Percentiles rank a stretch among this genome's conserved stretches.
Conservation (phyloP, 2,113 vertebrate species). For the Sitta europaea region DNA sequence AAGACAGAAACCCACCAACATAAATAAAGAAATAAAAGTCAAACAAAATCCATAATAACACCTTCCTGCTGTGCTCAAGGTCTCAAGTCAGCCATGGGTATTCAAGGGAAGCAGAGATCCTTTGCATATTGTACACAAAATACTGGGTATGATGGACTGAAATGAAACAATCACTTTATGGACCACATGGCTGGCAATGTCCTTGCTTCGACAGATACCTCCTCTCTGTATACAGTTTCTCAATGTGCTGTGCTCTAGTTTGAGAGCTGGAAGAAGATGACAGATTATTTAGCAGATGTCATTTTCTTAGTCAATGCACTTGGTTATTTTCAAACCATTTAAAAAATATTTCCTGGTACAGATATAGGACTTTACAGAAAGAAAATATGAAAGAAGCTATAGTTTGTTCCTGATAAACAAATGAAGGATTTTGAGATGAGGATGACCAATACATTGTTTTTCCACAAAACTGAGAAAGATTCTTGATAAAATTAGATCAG, state of each 20-base stretch:
- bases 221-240: not conserved
- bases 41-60: not conserved
- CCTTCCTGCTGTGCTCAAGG: not conserved
- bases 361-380: not conserved
- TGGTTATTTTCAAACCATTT: not conserved
- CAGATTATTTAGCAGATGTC: not conserved
- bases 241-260: not conserved
- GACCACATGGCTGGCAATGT: not conserved
- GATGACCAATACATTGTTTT: not conserved
- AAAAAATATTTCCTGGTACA: not conserved
- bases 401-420: not conserved
- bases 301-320: not conserved
- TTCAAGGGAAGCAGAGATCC: not conserved
- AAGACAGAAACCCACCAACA: not conserved
- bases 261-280: not conserved
- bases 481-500: not conserved
- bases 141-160: not conserved
- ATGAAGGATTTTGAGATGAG: not conserved
- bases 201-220: not conserved
- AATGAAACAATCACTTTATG: not conserved
- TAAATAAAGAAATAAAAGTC: not conserved
- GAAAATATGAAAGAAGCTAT: not conserved
- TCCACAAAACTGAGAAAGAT: not conserved
- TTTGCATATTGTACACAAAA: not conserved
- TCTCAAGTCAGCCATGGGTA: not conserved